Percentiles rank a stretch among this genome's conserved stretches.
phyloP scores from a whole-genome alignment of 2,113 vertebrate genomes.

The Boulengerochromis microlepis region DNA sequence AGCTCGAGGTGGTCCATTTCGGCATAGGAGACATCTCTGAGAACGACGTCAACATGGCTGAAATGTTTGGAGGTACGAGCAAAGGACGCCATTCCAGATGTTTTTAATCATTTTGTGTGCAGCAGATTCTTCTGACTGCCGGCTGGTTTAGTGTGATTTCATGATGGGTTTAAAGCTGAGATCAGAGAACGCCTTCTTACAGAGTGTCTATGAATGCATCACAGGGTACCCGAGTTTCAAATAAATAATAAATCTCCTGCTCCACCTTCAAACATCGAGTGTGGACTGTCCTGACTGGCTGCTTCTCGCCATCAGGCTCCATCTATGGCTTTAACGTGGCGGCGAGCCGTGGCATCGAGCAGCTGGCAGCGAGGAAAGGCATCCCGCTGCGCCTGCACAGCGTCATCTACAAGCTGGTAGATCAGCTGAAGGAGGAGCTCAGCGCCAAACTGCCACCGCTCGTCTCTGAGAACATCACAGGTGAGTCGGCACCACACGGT shows the following conservation, averaged over 20 bases:
- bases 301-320: constrained; percentile 64
- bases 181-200: neutral
- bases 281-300: neutral
- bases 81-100: neutral
- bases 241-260: neutral
- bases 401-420: constrained; percentile 87
- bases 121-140: neutral
- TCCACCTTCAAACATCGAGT: neutral
- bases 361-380: constrained; percentile 76
- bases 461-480: constrained; percentile 68
- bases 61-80: constrained; percentile 78
- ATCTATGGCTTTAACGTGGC: constrained; percentile 89
- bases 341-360: constrained; percentile 70
- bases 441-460: constrained; percentile 68
- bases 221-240: neutral
- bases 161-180: neutral
- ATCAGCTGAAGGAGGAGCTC: constrained; percentile 84
- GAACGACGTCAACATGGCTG: constrained; percentile 85
- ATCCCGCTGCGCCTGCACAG: constrained; percentile 80
- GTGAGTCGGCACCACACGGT: constrained; percentile 49
- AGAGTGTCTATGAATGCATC: neutral
- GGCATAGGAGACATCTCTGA: constrained; percentile 89
- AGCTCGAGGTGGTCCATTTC: constrained; percentile 83
- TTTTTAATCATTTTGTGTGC: neutral
- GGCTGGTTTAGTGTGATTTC: accelerated